Evolutionary conservation across 2,797 vertebrate genomes (phyloP), one percentile per base, ranked within the genome.

Genomic region (Intellagama lesueurii): DNA sequence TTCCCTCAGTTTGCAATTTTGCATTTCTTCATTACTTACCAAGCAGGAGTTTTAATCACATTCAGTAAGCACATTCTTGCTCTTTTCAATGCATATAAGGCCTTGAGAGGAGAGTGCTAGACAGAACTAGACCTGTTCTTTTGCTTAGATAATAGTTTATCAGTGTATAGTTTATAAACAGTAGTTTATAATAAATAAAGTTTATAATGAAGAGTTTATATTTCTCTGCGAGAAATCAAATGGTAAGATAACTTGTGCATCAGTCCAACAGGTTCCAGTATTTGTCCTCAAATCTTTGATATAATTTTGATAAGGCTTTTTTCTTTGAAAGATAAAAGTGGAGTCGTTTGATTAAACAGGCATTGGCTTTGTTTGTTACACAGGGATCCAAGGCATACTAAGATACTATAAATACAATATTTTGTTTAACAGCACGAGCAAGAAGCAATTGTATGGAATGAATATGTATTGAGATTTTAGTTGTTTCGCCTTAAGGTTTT

Each of bases 391-490:
- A 30, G 26, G 75, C 87, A 79, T 66, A 86, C 85, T 73, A 81
- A 86, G 86, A 24, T 56, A 22, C 8, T 52, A 85, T 26, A 78
- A 83, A 83, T 32, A 83, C 73, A 70, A n/a, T 22, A 14, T 78
- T n/a, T 91, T 86, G 44, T 73, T 88, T 81, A 72, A 14, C 0
- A 88, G 79, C 60, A 26, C 47, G 47, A 85, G 56, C n/a, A 83
- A 90, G 30, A 75, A 69, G 22, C 56, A 26, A 73, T 91, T 87
- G 83, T 28, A 26, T 4, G 44, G 56, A 85, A 68, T 77, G 73
- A 40, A 85, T 88, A 85, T 91, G 78, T 86, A 52, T 19, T 91
- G 87, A 89, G 84, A 44, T 91, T 89, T 40, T 32, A 68, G 8
- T 44, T 76, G 16, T 35, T 44, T 26, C 76, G n/a, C 56, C 64